Evolutionary conservation across 2,797 vertebrate genomes (phyloP), one percentile per base, ranked within the genome.

Genomic region (Kryptopterus vitreolus): DNA sequence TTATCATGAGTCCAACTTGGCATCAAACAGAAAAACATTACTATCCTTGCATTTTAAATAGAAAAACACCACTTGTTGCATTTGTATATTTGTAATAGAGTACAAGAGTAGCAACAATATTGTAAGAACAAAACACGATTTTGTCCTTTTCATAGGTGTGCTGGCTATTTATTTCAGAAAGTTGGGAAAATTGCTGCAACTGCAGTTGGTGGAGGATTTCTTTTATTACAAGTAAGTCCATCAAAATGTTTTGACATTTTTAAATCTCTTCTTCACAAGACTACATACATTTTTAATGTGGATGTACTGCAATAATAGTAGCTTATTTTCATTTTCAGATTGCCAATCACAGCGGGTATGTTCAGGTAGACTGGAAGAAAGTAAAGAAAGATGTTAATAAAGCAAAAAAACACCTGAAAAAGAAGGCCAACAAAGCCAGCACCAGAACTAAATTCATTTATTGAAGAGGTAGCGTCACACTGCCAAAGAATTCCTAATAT

Each of bases 351-450:
- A 96, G 94, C 77, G 98, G 97, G 46, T 98, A 99, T 75, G 96
- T 98, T 83, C 95, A 98, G 86, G 94, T 99, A 55, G 96, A 98
- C 89, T 98, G 97, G 98, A 98, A 97, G 87, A 95, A 96, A 91
- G 96, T 99, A 82, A 96, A 98, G 91, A 99, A 98, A 89, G 98
- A 98, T 90, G 96, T 99, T 83, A 97, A 98, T 92, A 98, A 98
- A 92, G 97, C 97, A 4, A 99, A 98, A 91, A 96, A 95, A 86
- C 96, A 98, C 83, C 90, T 99, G 76, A 97, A 96, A 90, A 97
- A 96, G 84, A 94, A 94, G 82, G 96, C 96, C 18, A 92, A 97
- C 81, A 94, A 96, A 86, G 95, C 96, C n/a, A 84, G 95, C 91
- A 22, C 96, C 96, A 3, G 96, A 99, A 92, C 92, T 99, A 22